phyloP scores from a whole-genome alignment of 2,888 invertebrate genomes.

The Xanthorhoe spadicearia region DNA sequence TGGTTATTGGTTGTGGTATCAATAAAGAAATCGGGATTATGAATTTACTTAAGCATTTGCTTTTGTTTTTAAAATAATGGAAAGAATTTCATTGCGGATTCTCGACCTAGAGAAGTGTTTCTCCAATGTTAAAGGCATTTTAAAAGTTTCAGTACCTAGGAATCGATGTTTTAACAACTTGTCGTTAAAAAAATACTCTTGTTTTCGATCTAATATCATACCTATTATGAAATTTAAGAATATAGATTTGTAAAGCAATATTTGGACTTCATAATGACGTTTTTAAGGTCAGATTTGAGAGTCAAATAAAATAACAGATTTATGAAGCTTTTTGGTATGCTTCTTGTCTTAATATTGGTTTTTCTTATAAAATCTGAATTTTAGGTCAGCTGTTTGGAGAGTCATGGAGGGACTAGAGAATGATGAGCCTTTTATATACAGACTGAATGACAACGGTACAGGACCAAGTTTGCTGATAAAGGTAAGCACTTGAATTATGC shows the following conservation, averaged over 20 bases:
- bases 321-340: neutral
- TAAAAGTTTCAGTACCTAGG: neutral
- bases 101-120: neutral
- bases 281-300: neutral
- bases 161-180: neutral
- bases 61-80: neutral
- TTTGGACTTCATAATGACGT: neutral
- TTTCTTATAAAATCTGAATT: neutral
- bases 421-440: constrained; percentile 90
- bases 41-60: neutral
- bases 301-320: neutral
- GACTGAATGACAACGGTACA: constrained; percentile 89
- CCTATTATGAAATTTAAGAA: neutral
- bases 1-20: neutral
- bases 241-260: neutral
- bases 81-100: no score
- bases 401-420: constrained; percentile 76
- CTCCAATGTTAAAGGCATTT: neutral
- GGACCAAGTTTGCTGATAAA: constrained; percentile 90
- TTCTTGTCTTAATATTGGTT: neutral
- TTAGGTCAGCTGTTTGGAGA: constrained; percentile 45
- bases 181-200: neutral
- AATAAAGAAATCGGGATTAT: neutral
- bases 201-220: neutral
- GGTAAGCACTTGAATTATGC: constrained; percentile 45